These are phyloP conservation scores for Ariopsis seemanni DNA, from an alignment of 2,113 vertebrate species.

Conservation along the genomic window DNA sequence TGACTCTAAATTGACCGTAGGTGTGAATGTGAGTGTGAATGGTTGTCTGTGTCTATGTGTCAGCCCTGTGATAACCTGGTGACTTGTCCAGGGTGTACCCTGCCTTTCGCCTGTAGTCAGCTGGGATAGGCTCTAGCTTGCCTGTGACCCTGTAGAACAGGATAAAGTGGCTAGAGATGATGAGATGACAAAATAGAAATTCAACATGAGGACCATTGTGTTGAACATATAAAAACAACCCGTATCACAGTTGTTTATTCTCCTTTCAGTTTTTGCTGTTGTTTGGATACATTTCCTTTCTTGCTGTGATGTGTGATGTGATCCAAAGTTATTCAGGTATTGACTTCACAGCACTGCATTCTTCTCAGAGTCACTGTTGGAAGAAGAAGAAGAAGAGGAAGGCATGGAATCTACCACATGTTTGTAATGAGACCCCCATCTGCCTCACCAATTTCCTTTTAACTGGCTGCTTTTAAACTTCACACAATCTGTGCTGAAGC, in stretches of 20 bases:
- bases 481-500: slow-evolving; percentile 48
- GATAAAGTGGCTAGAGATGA: no score
- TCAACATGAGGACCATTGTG: not conserved
- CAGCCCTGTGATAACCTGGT: no score
- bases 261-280: not conserved
- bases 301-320: not conserved
- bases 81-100: no score
- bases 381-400: not conserved
- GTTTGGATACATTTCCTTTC: not conserved
- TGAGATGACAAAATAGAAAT: not conserved
- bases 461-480: slow-evolving; percentile 48
- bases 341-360: slow-evolving; percentile 27
- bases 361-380: slow-evolving; percentile 26
- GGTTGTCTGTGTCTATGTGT: no score
- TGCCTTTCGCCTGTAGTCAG: no score
- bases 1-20: no score
- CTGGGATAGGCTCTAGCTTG: no score
- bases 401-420: slow-evolving; percentile 60
- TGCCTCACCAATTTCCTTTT: slow-evolving; percentile 63
- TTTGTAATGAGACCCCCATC: slow-evolving; percentile 64
- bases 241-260: no score
- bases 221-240: not conserved
- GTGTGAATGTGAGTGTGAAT: no score
- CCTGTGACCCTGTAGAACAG: no score
- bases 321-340: not conserved